Base-by-base conservation (phyloP, 2,113 vertebrate genomes). In the Hipposideros armiger region DNA sequence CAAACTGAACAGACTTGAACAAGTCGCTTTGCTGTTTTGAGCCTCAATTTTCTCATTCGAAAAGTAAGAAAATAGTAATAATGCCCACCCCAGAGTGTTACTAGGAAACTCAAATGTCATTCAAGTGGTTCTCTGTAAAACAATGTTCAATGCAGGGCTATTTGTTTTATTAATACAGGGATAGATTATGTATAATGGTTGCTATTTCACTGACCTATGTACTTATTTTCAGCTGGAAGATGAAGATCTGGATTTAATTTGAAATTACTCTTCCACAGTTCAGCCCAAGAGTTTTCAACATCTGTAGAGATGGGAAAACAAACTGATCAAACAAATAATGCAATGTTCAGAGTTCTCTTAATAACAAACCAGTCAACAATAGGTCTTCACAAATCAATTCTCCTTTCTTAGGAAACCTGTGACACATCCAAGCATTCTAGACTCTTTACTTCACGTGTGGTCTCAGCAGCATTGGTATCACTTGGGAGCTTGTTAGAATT, bases 151-250 rank as follows among this genome's bases (percentile, higher is more conserved):
- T 54, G 28, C 16, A 84, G 16, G 11, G 14, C 13, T 56, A 52
- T 60, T 32, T 82, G 14, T 50, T 91, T 54, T 64, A 78, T 58
- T 76, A 92, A 20, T 40, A 94, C 15, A 82, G 26, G n/a, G 40
- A 73, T n/a, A 20, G 11, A 64, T 76, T 77, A 86, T 60, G 6
- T 76, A 26, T 24, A 64, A 69, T 73, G 14, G 81, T 5, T 52
- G 26, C 60, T 90, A 45, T 90, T 93, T 98, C 36, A 98, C 99
- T 97, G 96, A 99, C 99, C 99, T 96, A 99, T 99, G 88, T 99
- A 99, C 97, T 99, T 99, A 97, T 99, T 99, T 98, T 99, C 99
- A 94, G 98, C 99, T 72, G 99, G 99, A 94, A 99, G 99, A 97
- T 99, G 99, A 96, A 99, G 99, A 81, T 99, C 99, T 62, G 95